A percentile compares a stretch with the other conserved stretches of the same genome.
phyloP scores from a whole-genome alignment of 1,140 invertebrate genomes.

The Limonius californicus region DNA sequence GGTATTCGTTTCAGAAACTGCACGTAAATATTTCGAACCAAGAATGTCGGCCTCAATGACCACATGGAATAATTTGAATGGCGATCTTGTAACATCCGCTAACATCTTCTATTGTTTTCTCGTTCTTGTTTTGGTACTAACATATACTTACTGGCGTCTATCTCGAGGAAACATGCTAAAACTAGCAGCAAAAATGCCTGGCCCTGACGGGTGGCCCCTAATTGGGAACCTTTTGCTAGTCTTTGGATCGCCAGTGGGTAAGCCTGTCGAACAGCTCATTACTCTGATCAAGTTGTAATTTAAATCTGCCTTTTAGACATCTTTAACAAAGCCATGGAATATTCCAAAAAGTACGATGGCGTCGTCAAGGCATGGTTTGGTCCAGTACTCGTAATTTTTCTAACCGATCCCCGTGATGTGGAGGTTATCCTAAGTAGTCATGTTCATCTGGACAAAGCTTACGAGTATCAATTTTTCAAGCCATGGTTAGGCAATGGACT shows the following conservation, averaged over 20 bases:
- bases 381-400: slow-evolving; percentile 65
- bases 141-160: slow-evolving; percentile 68
- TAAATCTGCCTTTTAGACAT: slow-evolving; percentile 3
- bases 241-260: slow-evolving; percentile 61
- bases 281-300: neutral
- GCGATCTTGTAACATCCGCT: neutral
- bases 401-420: slow-evolving; percentile 68
- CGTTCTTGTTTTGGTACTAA: slow-evolving; percentile 62
- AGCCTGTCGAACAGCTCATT: slow-evolving; percentile 14
- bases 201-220: slow-evolving; percentile 63
- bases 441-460: slow-evolving; percentile 76
- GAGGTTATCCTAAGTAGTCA: slow-evolving; percentile 71
- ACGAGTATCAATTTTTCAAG: slow-evolving; percentile 78
- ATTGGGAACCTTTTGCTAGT: slow-evolving; percentile 70
- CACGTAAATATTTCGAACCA: too few species aligned
- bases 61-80: too few species aligned
- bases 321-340: neutral
- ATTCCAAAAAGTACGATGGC: slow-evolving; percentile 44
- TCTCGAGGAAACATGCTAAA: slow-evolving; percentile 65
- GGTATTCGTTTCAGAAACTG: too few species aligned
- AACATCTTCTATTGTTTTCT: slow-evolving; percentile 63
- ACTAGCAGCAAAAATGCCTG: slow-evolving; percentile 65
- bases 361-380: slow-evolving; percentile 70
- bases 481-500: slow-evolving; percentile 88
- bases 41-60: too few species aligned